These are phyloP conservation scores for Acromyrmex heyeri DNA, from an alignment of 1,140 invertebrate species.

Conservation along the genomic window DNA sequence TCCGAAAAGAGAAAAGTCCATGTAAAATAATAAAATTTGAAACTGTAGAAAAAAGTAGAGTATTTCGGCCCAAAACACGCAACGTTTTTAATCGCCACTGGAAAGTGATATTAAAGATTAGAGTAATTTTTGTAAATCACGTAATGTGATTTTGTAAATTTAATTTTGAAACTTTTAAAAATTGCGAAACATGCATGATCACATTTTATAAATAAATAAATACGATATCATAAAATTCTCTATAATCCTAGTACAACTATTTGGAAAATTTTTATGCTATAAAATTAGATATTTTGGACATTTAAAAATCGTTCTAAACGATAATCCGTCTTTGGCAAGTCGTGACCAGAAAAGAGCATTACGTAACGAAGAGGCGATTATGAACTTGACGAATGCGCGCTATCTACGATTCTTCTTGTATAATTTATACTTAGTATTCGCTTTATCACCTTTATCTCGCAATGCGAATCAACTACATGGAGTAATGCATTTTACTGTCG, in stretches of 20 bases:
- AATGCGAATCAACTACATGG: slow-evolving; percentile 43
- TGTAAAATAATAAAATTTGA: slow-evolving; percentile 40
- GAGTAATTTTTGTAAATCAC: not conserved
- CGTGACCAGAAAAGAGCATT: not conserved
- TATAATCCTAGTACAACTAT: not conserved
- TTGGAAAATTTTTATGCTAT: not conserved
- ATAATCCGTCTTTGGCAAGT: not conserved
- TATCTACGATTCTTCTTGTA: slow-evolving; percentile 43
- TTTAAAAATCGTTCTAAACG: not conserved
- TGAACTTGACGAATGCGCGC: slow-evolving; percentile 30
- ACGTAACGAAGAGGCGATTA: slow-evolving; percentile 19
- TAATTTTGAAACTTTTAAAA: not conserved
- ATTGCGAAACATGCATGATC: not conserved
- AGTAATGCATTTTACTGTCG: slow-evolving; percentile 31
- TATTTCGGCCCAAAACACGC: not conserved
- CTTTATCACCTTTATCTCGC: slow-evolving; percentile 50
- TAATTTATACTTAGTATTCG: slow-evolving; percentile 52
- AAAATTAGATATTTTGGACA: not conserved
- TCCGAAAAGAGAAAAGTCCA: slow-evolving; percentile 10
- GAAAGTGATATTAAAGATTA: slow-evolving; percentile 4
- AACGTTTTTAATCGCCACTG: not conserved
- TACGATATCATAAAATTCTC: not conserved
- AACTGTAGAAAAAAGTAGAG: slow-evolving; percentile 6
- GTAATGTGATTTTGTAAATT: not conserved
- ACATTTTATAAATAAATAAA: not conserved